Evolutionary conservation across 2,113 vertebrate genomes (phyloP).

Genomic region (Myiagra hebetior): DNA sequence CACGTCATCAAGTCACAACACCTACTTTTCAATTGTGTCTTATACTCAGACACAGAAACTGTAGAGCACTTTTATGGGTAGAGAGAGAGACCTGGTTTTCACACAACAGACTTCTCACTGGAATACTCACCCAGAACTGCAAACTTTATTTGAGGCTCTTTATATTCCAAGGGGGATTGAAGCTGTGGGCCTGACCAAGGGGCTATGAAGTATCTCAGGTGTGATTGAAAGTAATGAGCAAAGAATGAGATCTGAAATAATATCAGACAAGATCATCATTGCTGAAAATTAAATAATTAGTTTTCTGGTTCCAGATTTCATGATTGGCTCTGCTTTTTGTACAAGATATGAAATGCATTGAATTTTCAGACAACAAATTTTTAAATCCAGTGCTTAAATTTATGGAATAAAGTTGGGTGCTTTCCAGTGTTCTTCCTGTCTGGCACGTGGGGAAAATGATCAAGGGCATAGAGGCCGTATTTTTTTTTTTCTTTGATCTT

Average conservation of each 20-base stretch:
- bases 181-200: neutral
- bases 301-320: neutral
- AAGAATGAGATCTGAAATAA: neutral
- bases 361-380: neutral
- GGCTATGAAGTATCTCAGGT: neutral
- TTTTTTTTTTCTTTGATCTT: neutral
- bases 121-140: neutral
- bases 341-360: neutral
- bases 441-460: neutral
- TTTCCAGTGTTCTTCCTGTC: neutral
- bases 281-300: neutral
- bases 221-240: neutral
- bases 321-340: neutral
- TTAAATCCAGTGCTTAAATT: neutral
- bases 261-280: neutral
- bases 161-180: neutral
- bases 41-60: neutral
- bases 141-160: neutral
- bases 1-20: neutral
- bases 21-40: neutral
- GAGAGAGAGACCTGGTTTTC: neutral
- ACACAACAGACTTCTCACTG: neutral
- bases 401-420: neutral
- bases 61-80: neutral
- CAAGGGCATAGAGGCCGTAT: neutral